Base-by-base conservation (phyloP, 2,113 vertebrate species). In the Craseonycteris thonglongyai region DNA sequence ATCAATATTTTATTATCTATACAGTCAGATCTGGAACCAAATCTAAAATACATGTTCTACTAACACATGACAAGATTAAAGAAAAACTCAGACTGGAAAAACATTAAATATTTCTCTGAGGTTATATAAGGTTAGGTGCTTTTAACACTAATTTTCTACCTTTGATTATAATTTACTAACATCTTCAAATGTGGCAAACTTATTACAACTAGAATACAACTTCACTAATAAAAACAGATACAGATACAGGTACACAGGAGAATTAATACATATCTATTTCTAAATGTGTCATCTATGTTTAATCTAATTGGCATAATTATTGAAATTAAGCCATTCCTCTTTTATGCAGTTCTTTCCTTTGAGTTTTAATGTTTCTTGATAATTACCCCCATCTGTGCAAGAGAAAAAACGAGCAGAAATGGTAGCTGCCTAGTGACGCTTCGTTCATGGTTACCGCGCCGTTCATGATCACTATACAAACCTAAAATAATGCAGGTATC, bases 361-460 rank as follows among this genome's bases (percentile, higher is more conserved):
- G 89, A 96, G 96, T 97, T 95, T 94, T 90, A 92, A 96, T 90
- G 92, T 59, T 87, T 94, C 93, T 59, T 90, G 65, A 88, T 96
- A 95, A 97, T 85, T 90, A 85, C 6, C 47, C 82, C 79, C 72
- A 76, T 74, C 95, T 95, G 65, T 45, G 51, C 71, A 51, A 80
- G 79, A 75, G 83, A 96, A 96, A 95, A 94, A 84, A 56, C 58
- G 79, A 51, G 76, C 24, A 66, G 79, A 90, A 79, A 76, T 0
- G 7, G 42, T 49, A 90, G 56, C 45, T 96, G 74, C 82, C 72
- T 59, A 45, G 47, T 65, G 63, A 71, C 7, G 76, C 47, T 59
- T 89, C 75, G 87, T 59, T 89, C 69, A 61, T 6, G 30, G 66
- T 19, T 33, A 65, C 33, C 40, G 51, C 38, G 14, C 71, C 63